Evolutionary conservation across 2,113 vertebrate genomes (phyloP).

Genomic region (Pelmatolapia mariae): DNA sequence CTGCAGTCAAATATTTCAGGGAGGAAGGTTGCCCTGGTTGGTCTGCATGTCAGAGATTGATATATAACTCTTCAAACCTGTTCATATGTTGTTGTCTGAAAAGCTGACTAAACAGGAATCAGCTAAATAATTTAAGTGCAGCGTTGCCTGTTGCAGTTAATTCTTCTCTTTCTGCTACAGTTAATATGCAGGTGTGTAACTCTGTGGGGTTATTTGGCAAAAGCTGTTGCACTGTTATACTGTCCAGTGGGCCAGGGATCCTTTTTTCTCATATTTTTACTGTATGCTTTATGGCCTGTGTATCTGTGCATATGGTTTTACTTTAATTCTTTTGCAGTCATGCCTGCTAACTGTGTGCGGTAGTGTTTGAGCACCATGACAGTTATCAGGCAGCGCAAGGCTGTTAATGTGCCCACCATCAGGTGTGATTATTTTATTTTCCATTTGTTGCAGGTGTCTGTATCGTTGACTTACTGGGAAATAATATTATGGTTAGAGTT

Average conservation of each 20-base stretch:
- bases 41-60: background rate
- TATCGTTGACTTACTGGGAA: background rate
- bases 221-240: background rate
- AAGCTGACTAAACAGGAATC: background rate
- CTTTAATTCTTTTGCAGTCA: background rate
- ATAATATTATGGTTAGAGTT: background rate
- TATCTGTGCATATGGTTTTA: background rate
- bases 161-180: background rate
- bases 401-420: background rate
- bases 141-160: background rate
- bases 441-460: background rate
- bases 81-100: background rate
- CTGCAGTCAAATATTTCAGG: background rate
- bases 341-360: background rate
- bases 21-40: background rate
- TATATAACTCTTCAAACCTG: background rate
- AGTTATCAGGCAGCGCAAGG: background rate
- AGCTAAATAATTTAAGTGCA: background rate
- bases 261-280: background rate
- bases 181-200: background rate
- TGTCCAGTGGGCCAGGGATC: background rate
- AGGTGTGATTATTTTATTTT: background rate
- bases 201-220: background rate
- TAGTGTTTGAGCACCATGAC: background rate
- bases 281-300: background rate